These are phyloP conservation scores for Oxyscelio sp. DNA, from an alignment of 2,888 invertebrate species.

Conservation along the genomic window DNA sequence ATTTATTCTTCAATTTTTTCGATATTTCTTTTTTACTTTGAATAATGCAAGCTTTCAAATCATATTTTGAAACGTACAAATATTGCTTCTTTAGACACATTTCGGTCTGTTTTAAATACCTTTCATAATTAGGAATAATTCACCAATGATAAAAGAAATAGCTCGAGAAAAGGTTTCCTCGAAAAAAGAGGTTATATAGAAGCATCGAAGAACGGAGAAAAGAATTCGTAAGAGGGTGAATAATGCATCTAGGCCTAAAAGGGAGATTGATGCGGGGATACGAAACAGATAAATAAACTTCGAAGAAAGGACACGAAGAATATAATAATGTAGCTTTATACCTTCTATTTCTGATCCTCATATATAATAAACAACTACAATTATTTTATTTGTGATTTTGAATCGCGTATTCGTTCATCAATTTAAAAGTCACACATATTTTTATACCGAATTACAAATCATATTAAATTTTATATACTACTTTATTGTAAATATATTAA, in stretches of 20 bases:
- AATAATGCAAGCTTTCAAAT: too few species aligned
- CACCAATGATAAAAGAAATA: conserved; percentile 30
- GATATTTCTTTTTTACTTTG: too few species aligned
- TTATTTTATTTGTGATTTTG: too few species aligned
- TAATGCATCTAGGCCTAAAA: conserved; percentile 31
- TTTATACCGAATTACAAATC: too few species aligned
- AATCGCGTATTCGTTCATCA: too few species aligned
- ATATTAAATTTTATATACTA: too few species aligned
- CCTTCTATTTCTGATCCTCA: background rate
- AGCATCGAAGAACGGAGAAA: conserved; percentile 12
- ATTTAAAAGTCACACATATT: too few species aligned
- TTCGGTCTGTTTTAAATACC: conserved; percentile 13
- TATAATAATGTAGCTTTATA: conserved; percentile 12
- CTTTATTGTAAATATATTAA: too few species aligned
- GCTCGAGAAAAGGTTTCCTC: conserved; percentile 29
- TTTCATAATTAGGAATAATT: conserved; percentile 48
- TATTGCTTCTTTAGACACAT: conserved; percentile 6
- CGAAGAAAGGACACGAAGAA: conserved; percentile 7
- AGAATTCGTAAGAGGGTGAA: conserved; percentile 45
- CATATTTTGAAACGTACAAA: background rate
- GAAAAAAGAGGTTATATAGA: conserved; percentile 35
- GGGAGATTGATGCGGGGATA: conserved; percentile 37
- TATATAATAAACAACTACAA: background rate
- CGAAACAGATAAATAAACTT: conserved; percentile 33
- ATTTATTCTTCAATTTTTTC: too few species aligned